Evolutionary conservation across 2,113 vertebrate species (phyloP), one percentile per base, ranked within the genome.

Genomic region (Zosterops borbonicus): DNA sequence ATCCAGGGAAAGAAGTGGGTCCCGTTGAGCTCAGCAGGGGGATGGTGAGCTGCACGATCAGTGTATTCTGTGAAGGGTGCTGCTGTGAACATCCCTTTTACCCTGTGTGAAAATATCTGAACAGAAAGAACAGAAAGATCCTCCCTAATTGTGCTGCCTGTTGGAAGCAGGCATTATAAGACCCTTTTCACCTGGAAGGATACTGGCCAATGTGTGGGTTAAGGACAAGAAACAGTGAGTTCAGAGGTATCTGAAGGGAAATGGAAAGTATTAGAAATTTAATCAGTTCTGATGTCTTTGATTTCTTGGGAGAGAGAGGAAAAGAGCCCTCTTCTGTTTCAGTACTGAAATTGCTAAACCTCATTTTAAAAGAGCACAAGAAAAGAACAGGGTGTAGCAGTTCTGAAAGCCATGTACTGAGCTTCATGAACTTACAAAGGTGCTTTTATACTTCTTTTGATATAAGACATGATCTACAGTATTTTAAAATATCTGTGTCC

Each of bases 291-390:
- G 16, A 47, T 74, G 20, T n/a, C 15, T 83, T 47, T 59, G n/a
- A 12, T 77, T 85, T 85, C 59, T 82, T 83, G 28, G 31, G 24
- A 91, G 28, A 76, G 65, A 73, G 68, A 87, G 75, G 82, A 65
- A 90, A 94, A 86, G 92, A 95, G 85, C 92, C 85, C 94, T 88
- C 92, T 95, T 93, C 92, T 94, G 88, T 95, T 85, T 80, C 77
- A 69, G 29, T 37, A n/a, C 29, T 70, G 68, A 63, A 74, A 91
- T 47, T 92, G 79, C 87, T 89, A 20, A 80, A 76, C 50, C 16
- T 69, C 5, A 25, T 58, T 75, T 70, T n/a, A 33, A 89, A 89
- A 69, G 20, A 68, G 12, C 42, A 50, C n/a, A 75, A 56, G 53
- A 22, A 58, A 55, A 77, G 63, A 92, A 56, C n/a, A 49, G 29